Conservation (phyloP, 2,888 invertebrate species). For the Helicoverpa assulta region DNA sequence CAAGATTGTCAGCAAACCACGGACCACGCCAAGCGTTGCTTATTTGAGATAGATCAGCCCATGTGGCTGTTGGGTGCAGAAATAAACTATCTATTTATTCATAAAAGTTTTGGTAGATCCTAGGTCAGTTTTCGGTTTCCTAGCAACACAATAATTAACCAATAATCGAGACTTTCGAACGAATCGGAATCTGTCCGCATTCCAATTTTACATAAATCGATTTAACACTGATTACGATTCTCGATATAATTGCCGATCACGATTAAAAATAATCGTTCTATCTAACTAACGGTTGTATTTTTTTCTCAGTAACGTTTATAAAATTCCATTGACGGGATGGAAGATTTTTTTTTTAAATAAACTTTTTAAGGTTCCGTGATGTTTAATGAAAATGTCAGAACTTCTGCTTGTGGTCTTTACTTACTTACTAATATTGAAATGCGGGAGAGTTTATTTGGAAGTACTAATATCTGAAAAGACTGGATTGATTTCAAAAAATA, state of each 20-base stretch:
- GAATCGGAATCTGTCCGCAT: slow-evolving; percentile 49
- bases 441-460: no score
- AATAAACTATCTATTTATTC: no score
- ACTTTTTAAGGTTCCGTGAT: background rate
- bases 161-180: slow-evolving; percentile 49
- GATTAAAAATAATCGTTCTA: slow-evolving; percentile 58
- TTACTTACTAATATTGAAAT: no score
- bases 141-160: slow-evolving; percentile 4
- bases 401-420: no score
- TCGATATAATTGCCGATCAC: slow-evolving; percentile 56
- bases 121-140: background rate
- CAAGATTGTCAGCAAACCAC: no score
- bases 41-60: no score
- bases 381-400: background rate
- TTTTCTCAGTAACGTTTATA: slow-evolving; percentile 45
- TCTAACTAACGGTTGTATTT: slow-evolving; percentile 53
- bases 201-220: slow-evolving; percentile 59
- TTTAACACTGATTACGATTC: slow-evolving; percentile 58
- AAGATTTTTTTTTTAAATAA: background rate
- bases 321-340: slow-evolving; percentile 44
- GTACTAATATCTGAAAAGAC: no score
- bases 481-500: no score
- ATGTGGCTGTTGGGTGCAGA: no score
- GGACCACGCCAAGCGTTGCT: no score
- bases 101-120: background rate